Conservation (phyloP, 2,888 invertebrate species). For the Balanococcus diminutus region DNA sequence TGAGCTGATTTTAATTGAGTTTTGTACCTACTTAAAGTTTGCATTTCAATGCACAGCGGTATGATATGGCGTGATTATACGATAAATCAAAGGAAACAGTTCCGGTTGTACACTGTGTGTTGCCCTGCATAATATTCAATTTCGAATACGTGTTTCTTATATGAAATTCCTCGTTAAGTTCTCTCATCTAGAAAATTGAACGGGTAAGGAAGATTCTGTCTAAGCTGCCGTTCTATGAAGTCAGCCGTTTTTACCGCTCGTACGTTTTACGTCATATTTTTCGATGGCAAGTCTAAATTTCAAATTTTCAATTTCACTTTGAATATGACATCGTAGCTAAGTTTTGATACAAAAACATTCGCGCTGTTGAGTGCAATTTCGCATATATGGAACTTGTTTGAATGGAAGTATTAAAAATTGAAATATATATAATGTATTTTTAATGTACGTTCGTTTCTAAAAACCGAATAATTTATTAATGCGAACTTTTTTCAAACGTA, state of each 20-base stretch:
- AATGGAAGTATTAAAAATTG: slow-evolving; percentile 1
- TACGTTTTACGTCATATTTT: slow-evolving; percentile 31
- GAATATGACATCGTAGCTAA: not conserved
- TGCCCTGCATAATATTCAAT: slow-evolving; percentile 26
- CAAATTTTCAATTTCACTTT: slow-evolving; percentile 26
- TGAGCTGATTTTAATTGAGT: not conserved
- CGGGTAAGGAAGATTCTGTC: slow-evolving; percentile 4
- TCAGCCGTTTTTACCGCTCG: slow-evolving; percentile 31
- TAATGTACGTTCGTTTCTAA: not conserved
- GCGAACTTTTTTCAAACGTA: not conserved
- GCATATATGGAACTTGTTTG: slow-evolving; percentile 9
- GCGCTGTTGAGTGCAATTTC: not conserved
- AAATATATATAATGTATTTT: not conserved
- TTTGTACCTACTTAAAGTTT: not conserved
- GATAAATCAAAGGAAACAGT: slow-evolving; percentile 29
- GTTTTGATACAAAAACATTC: slow-evolving; percentile 25
- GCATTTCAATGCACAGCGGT: not conserved
- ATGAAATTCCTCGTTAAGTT: slow-evolving; percentile 25
- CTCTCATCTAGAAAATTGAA: slow-evolving; percentile 42
- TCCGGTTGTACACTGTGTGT: slow-evolving; percentile 7
- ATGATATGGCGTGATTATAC: not conserved
- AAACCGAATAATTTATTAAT: not conserved
- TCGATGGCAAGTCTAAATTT: slow-evolving; percentile 13
- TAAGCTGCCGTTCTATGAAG: slow-evolving; percentile 14
- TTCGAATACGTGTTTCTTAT: slow-evolving; percentile 23